Percentiles rank a stretch among this genome's conserved stretches.
These are phyloP conservation scores for Agelaius tricolor DNA, from an alignment of 2,113 vertebrate species.

Conservation along the genomic window DNA sequence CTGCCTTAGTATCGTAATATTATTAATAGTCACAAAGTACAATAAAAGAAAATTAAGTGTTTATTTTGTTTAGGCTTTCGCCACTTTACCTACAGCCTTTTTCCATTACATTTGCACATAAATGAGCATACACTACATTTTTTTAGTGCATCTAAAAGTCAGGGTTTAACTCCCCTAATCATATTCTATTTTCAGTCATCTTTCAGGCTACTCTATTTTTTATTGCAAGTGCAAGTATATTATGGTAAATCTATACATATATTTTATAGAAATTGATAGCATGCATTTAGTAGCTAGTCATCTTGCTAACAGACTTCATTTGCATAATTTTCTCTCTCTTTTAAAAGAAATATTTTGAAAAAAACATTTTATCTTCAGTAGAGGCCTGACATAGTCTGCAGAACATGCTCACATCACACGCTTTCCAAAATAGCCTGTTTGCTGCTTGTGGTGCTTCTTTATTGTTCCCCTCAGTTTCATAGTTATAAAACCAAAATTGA, in stretches of 20 bases:
- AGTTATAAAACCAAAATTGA: not conserved
- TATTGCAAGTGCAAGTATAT: constrained; percentile 41
- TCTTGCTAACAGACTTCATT: not conserved
- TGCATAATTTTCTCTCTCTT: not conserved
- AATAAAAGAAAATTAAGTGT: constrained; percentile 81
- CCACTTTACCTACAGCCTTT: constrained; percentile 79
- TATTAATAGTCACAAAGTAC: constrained; percentile 78
- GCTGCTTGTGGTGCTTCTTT: not conserved
- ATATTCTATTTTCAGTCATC: constrained; percentile 72
- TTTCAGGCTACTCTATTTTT: constrained; percentile 42
- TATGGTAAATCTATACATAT: constrained; percentile 33
- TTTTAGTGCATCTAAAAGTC: constrained; percentile 71
- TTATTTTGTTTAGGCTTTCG: constrained; percentile 77
- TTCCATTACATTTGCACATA: constrained; percentile 84
- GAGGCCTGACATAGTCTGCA: not conserved
- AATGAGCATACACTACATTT: constrained; percentile 74
- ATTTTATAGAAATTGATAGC: constrained; percentile 4
- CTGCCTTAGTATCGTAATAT: constrained; percentile 73
- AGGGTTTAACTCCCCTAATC: constrained; percentile 69
- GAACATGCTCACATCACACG: not conserved
- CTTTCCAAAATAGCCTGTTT: not conserved
- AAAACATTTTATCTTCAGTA: not conserved
- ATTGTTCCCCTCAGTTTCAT: not conserved
- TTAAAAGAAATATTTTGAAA: not conserved
- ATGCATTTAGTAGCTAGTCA: constrained; percentile 2